Conservation (phyloP, 1,140 invertebrate species). For the Pinna nobilis region DNA sequence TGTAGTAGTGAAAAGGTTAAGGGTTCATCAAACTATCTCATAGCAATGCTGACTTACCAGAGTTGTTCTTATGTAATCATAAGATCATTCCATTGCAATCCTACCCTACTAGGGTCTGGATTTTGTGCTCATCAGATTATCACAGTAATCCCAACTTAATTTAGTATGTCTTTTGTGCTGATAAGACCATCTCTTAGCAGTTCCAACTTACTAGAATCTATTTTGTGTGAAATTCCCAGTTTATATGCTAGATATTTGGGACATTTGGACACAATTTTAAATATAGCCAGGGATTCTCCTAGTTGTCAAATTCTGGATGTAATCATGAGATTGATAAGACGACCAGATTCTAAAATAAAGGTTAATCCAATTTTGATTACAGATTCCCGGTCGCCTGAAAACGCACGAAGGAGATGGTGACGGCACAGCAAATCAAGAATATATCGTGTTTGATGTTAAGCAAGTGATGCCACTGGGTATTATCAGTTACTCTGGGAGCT, state of each 20-base stretch:
- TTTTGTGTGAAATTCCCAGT: not conserved
- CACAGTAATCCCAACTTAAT: no score
- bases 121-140: no score
- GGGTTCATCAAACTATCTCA: not conserved
- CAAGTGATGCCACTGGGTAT: constrained; percentile 66
- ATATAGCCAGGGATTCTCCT: not conserved
- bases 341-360: not conserved
- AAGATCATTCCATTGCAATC: not conserved
- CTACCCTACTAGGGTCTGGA: not conserved
- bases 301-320: not conserved
- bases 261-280: no score
- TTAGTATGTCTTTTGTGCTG: no score
- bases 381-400: constrained; percentile 65
- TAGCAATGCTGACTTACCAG: not conserved
- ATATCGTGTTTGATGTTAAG: constrained; percentile 60
- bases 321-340: not conserved
- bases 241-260: not conserved
- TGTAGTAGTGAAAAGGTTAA: not conserved
- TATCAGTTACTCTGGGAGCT: constrained; percentile 50
- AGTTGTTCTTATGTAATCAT: not conserved
- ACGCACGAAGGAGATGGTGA: constrained; percentile 41
- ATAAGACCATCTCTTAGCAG: not conserved
- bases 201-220: not conserved
- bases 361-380: constrained; percentile 20
- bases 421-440: constrained; percentile 60